Conservation (phyloP, 92 coral and sea anemone genomes). For the Parazoanthus darwini region DNA sequence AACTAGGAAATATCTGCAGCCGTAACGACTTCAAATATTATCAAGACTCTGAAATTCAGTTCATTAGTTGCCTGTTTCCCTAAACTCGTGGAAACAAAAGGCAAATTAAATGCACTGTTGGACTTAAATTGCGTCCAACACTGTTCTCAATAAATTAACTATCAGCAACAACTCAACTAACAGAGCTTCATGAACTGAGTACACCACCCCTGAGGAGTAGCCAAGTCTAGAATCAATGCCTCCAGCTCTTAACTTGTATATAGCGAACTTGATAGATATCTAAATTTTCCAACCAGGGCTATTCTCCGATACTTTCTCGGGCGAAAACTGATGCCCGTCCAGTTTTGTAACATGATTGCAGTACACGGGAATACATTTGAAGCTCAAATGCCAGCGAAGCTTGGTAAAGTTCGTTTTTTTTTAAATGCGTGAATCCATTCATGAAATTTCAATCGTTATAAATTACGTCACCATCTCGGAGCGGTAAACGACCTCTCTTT, state of each 20-base stretch:
- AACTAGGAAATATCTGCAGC: no score
- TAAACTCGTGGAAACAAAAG: no score
- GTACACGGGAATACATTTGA: no score
- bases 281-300: no score
- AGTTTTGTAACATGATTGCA: no score
- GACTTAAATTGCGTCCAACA: not conserved
- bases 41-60: no score
- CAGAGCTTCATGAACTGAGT: not conserved
- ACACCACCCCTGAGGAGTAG: not conserved
- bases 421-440: no score
- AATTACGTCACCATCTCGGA: not conserved
- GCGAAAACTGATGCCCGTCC: not conserved
- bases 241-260: not conserved
- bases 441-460: not conserved
- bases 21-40: no score
- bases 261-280: no score
- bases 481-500: not conserved
- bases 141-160: not conserved
- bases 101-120: not conserved
- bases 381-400: no score
- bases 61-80: no score
- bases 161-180: not conserved
- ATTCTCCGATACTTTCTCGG: not conserved
- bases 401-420: no score
- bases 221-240: not conserved